A percentile compares a stretch with the other conserved stretches of the same genome.
These are phyloP conservation scores for Hirudo medicinalis DNA, from an alignment of 1,140 invertebrate species.

Conservation along the genomic window DNA sequence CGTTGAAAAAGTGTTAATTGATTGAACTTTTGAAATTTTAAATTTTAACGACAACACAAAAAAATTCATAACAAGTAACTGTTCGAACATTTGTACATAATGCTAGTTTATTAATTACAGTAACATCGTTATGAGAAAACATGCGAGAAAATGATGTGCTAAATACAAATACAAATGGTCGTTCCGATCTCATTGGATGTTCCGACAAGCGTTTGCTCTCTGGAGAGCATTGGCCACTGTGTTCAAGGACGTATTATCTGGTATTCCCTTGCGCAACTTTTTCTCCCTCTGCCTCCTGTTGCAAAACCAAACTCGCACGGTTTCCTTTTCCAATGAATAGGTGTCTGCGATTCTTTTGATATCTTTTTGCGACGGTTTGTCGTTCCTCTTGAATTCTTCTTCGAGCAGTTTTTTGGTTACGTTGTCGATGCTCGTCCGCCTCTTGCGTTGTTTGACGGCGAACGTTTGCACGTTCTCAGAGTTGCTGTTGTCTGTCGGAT, in stretches of 20 bases:
- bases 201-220: not conserved
- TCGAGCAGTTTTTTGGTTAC: not conserved
- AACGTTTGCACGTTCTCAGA: not conserved
- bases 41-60: too few species aligned
- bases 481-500: not conserved
- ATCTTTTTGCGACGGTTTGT: not conserved
- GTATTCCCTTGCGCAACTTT: not conserved
- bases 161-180: too few species aligned
- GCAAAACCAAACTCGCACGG: conserved; percentile 7
- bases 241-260: conserved; percentile 5
- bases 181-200: not conserved
- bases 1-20: too few species aligned
- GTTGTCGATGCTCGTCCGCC: conserved; percentile 8
- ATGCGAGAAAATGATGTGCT: too few species aligned
- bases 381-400: not conserved
- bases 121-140: too few species aligned
- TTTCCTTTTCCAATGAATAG: not conserved
- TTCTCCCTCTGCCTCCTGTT: conserved; percentile 7
- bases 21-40: too few species aligned
- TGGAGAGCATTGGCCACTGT: conserved; percentile 7
- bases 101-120: too few species aligned
- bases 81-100: too few species aligned
- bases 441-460: not conserved
- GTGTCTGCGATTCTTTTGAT: conserved; percentile 6
- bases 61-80: too few species aligned